These are phyloP conservation scores for Himantopus leucocephalus DNA, from an alignment of 2,113 vertebrate species.

Conservation along the genomic window DNA sequence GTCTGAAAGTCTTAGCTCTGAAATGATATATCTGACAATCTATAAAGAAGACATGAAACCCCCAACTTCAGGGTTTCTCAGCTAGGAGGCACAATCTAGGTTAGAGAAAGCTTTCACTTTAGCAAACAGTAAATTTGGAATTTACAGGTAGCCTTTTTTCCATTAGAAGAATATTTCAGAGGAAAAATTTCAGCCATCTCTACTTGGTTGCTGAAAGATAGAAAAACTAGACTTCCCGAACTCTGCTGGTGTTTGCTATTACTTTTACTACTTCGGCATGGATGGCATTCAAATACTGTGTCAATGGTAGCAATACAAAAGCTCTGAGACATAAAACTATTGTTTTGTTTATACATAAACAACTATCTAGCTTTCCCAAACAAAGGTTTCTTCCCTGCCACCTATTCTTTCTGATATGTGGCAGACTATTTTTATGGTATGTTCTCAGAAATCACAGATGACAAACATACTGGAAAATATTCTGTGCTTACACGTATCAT, in stretches of 20 bases:
- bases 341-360: neutral
- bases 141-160: neutral
- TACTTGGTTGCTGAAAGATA: neutral
- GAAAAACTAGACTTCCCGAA: neutral
- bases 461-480: neutral
- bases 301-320: neutral
- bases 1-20: accelerated
- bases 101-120: neutral
- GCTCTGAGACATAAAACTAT: neutral
- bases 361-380: neutral
- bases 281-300: neutral
- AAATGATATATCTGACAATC: neutral
- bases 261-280: neutral
- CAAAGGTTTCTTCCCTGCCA: neutral
- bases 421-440: neutral
- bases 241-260: neutral
- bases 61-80: neutral
- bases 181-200: neutral
- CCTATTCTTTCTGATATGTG: neutral
- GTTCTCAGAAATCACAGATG: neutral
- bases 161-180: neutral
- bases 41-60: neutral
- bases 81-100: neutral
- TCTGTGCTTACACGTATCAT: neutral
- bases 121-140: neutral